A percentile compares a stretch with the other conserved stretches of the same genome.
Evolutionary conservation across 2,113 vertebrate genomes (phyloP).

Genomic region (Hyla sarda): DNA sequence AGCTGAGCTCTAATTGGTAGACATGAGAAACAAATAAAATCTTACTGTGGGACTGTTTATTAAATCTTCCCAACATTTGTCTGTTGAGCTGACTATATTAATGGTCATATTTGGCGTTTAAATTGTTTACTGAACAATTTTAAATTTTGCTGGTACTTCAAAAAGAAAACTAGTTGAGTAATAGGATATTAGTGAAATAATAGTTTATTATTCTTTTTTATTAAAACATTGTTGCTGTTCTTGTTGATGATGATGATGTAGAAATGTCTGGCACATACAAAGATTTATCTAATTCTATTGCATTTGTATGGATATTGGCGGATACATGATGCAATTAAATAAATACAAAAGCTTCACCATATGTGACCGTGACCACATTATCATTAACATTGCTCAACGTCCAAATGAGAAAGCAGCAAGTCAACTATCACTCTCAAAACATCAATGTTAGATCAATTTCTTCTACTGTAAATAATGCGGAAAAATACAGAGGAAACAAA

Average conservation of each 20-base stretch:
- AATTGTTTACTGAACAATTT: background rate
- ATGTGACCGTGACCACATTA: background rate
- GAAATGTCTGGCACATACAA: background rate
- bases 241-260: background rate
- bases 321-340: background rate
- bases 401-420: slow-evolving; percentile 16
- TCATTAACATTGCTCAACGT: slow-evolving; percentile 11
- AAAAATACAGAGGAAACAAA: slow-evolving; percentile 15
- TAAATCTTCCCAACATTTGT: too few species aligned
- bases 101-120: background rate
- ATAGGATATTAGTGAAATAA: too few species aligned
- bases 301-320: background rate
- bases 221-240: too few species aligned
- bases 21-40: too few species aligned
- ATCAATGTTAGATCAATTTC: slow-evolving; percentile 25
- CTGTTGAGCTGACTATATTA: too few species aligned
- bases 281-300: background rate
- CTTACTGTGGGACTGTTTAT: too few species aligned
- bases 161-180: too few species aligned
- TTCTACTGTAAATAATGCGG: background rate
- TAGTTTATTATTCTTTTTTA: too few species aligned
- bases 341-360: background rate
- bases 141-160: background rate
- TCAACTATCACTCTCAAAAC: slow-evolving; percentile 22
- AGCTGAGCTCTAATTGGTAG: too few species aligned